Conservation (phyloP, 1,140 invertebrate genomes). For the Anadara kagoshimensis region DNA sequence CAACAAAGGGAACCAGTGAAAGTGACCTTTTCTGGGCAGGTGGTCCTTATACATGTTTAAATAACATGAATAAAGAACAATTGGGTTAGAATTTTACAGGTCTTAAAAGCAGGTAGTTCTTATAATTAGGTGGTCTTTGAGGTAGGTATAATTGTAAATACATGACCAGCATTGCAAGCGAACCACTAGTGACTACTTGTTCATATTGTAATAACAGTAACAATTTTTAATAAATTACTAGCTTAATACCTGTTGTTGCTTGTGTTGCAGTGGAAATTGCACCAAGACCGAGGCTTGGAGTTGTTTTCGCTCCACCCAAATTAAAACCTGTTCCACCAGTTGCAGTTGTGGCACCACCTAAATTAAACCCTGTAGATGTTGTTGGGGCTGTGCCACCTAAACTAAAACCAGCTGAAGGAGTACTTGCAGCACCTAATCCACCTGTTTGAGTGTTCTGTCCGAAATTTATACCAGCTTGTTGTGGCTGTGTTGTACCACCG, state of each 20-base stretch:
- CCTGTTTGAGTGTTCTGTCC: slow-evolving; percentile 5
- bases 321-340: slow-evolving; percentile 29
- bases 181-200: background rate
- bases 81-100: too few species aligned
- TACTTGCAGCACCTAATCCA: background rate
- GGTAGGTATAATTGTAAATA: too few species aligned
- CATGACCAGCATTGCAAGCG: too few species aligned
- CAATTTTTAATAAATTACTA: background rate
- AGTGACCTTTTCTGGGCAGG: too few species aligned
- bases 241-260: background rate
- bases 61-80: too few species aligned
- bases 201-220: background rate
- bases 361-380: slow-evolving; percentile 23
- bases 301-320: slow-evolving; percentile 40
- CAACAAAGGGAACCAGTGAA: too few species aligned
- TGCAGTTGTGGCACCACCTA: slow-evolving; percentile 14
- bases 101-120: too few species aligned
- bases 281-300: slow-evolving; percentile 18
- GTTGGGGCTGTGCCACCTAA: slow-evolving; percentile 5
- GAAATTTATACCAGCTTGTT: background rate
- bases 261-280: slow-evolving; percentile 1
- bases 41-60: too few species aligned
- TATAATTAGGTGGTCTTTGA: too few species aligned
- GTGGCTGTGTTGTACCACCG: too few species aligned
- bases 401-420: slow-evolving; percentile 16